phyloP scores from a whole-genome alignment of 2,113 vertebrate species.

The Dolichotis patagonum region DNA sequence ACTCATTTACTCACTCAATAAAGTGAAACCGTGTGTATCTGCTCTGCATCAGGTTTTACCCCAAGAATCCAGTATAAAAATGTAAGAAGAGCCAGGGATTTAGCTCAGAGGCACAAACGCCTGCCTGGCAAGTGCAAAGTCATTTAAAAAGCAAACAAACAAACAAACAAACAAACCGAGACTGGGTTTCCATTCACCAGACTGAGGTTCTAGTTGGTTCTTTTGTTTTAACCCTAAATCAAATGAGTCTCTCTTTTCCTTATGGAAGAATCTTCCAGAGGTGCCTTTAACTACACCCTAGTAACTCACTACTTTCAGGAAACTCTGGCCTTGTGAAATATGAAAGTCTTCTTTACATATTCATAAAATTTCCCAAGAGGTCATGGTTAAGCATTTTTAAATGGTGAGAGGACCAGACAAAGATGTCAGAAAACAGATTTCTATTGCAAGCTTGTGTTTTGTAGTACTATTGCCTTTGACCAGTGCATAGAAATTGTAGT shows the following conservation, averaged over 20 bases:
- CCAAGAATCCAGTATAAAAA: neutral
- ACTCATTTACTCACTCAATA: neutral
- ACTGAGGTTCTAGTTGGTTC: neutral
- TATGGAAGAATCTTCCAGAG: neutral
- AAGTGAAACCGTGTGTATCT: neutral
- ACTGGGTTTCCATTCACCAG: neutral
- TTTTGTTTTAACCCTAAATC: neutral
- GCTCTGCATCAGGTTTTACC: neutral
- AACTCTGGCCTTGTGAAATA: neutral
- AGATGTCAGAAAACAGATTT: neutral
- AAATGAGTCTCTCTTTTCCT: neutral
- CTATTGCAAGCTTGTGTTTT: neutral
- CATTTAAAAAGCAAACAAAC: too few species aligned
- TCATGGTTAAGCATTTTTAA: slow-evolving; percentile 35
- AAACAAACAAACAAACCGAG: too few species aligned
- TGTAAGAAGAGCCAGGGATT: too few species aligned
- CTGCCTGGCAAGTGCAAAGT: too few species aligned
- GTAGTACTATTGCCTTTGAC: neutral
- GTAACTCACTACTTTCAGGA: neutral
- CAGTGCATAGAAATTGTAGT: neutral
- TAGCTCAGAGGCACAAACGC: too few species aligned
- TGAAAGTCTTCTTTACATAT: neutral
- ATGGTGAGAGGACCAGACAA: neutral
- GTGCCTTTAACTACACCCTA: neutral
- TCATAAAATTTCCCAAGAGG: neutral